A percentile compares a stretch with the other conserved stretches of the same genome.
Conservation (phyloP, 2,888 invertebrate species). For the Calephelis perditalis region DNA sequence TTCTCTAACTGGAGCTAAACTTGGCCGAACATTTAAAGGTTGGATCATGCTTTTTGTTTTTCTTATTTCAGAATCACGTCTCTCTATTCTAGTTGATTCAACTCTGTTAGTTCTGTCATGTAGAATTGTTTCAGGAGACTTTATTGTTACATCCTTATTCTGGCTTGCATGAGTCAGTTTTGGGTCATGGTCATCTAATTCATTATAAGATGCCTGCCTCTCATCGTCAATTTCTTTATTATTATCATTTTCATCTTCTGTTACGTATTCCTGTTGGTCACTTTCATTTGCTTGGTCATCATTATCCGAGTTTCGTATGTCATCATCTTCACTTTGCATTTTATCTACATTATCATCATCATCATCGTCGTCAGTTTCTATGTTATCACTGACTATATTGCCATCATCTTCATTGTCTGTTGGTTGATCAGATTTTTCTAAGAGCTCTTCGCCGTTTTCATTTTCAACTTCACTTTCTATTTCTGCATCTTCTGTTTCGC, state of each 20-base stretch:
- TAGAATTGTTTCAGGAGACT: slow-evolving; percentile 52
- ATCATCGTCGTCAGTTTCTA: slow-evolving; percentile 25
- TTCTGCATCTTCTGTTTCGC: slow-evolving; percentile 25
- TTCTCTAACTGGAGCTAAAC: slow-evolving; percentile 43
- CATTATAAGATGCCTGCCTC: not conserved
- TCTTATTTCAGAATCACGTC: slow-evolving; percentile 44
- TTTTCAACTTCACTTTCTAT: slow-evolving; percentile 22
- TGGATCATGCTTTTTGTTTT: slow-evolving; percentile 48
- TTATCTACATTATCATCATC: slow-evolving; percentile 20
- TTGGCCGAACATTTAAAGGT: slow-evolving; percentile 38
- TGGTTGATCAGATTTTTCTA: not conserved
- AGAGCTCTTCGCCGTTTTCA: slow-evolving; percentile 25
- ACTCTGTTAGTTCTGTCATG: slow-evolving; percentile 37
- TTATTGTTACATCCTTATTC: slow-evolving; percentile 31
- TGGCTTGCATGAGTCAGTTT: slow-evolving; percentile 27
- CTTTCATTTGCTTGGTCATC: not conserved
- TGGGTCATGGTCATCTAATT: not conserved
- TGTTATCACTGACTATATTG: slow-evolving; percentile 24
- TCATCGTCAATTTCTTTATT: not conserved
- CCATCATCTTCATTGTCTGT: slow-evolving; percentile 23
- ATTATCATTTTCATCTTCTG: slow-evolving; percentile 1
- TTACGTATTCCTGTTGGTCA: not conserved
- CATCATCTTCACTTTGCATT: slow-evolving; percentile 25
- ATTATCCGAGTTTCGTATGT: slow-evolving; percentile 23
- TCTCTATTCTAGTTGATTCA: slow-evolving; percentile 40